These are phyloP conservation scores for Kuschelorhynchus macadamiae DNA, from an alignment of 2,888 invertebrate genomes.

Conservation along the genomic window DNA sequence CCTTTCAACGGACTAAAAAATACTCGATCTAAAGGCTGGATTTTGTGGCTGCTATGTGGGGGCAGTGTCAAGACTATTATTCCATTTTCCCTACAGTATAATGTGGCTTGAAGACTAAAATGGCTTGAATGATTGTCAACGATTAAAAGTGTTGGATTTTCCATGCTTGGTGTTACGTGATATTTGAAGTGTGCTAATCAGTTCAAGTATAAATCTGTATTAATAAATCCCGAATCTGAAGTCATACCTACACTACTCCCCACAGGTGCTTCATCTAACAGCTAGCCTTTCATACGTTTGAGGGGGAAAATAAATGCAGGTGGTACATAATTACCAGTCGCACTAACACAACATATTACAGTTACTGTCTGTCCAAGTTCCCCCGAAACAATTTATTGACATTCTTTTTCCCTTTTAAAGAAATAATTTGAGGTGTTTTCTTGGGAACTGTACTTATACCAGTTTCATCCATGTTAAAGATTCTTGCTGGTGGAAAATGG, in stretches of 20 bases:
- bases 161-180: constrained; percentile 2
- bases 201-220: constrained; percentile 20
- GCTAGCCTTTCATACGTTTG: too few relatives aligned
- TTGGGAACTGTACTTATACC: too few relatives aligned
- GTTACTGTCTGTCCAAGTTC: too few relatives aligned
- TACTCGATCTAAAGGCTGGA: constrained; percentile 11
- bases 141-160: constrained; percentile 15
- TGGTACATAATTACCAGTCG: too few relatives aligned
- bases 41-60: constrained; percentile 22
- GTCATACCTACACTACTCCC: constrained; percentile 12
- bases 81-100: constrained; percentile 12
- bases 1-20: constrained; percentile 19
- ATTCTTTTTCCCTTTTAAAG: too few relatives aligned
- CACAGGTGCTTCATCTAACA: too few relatives aligned
- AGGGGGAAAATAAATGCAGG: too few relatives aligned
- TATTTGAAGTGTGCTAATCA: constrained; percentile 26
- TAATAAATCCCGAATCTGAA: constrained; percentile 25
- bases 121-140: constrained; percentile 27
- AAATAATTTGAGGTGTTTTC: too few relatives aligned
- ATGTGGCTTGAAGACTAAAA: constrained; percentile 12
- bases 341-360: too few relatives aligned
- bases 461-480: too few relatives aligned
- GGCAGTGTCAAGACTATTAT: constrained; percentile 15
- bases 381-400: too few relatives aligned
- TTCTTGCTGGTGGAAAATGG: too few relatives aligned